Base-by-base conservation (phyloP, 2,888 invertebrate genomes). In the Caenorhabditis macrosperma region DNA sequence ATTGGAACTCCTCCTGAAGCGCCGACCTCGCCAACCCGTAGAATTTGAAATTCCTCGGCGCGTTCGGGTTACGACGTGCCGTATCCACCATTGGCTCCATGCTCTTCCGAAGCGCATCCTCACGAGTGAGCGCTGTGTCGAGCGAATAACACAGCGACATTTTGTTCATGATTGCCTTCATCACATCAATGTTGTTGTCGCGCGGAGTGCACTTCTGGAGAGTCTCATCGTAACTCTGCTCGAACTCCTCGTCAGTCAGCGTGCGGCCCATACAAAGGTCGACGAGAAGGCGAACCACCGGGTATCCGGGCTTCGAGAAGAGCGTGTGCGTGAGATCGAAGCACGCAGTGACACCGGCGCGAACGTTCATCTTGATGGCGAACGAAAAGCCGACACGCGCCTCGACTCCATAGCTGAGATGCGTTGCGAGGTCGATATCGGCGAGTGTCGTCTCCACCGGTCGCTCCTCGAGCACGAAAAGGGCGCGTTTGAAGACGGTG, bases 271-370 rank as follows among this genome's bases (percentile, higher is more conserved):
- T 20, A 33, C 26, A 30, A 12, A 68, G 15, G 22, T 69, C 69
- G n/a, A 52, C 35, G 28, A 69, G 28, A 2, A 69, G 60, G 7
- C 60, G 60, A 5, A 69, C 38, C 1, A 69, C 54, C 7, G 69
- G 60, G 17, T 69, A 69, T 5, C 60, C 41, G 2, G 60, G 52
- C 12, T 59, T 50, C 0, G 60, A 54, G 69, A 69, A 69, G 0
- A 69, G 41, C 0, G 69, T 54, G 44, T 69, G 69, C 17, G 1
- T 12, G 1, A 52, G 1, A 28, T 69, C 69, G 17, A 54, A 69
- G 30, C 69, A 69, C 9, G 69, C 59, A 17, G 60, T 69, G 52
- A 61, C 20, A 20, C 69, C 69, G 5, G 60, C 69, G 17, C 69
- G 38, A 10, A 69, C 20, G 10, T 69, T 69, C 20, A 54, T 10